Conservation (phyloP, 2,797 vertebrate genomes). For the Lepidocolaptes lacrymiger region DNA sequence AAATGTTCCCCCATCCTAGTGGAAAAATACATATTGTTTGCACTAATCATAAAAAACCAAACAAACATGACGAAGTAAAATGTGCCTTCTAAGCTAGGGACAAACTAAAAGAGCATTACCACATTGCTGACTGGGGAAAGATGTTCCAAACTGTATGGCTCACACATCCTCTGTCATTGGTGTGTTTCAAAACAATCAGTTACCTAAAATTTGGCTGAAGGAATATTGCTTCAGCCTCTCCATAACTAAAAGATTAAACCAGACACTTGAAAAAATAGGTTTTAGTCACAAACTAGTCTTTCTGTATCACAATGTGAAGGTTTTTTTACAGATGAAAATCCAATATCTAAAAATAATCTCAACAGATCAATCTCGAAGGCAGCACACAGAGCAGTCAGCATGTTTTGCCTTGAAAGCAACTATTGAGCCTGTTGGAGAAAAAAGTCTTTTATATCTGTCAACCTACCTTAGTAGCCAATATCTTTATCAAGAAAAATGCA, state of each 20-base stretch:
- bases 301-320: background rate
- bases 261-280: background rate
- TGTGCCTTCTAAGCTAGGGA: background rate
- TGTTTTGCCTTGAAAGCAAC: background rate
- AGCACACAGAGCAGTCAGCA: background rate
- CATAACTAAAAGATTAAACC: background rate
- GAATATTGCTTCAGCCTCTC: background rate
- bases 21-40: background rate
- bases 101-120: background rate
- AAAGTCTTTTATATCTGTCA: background rate
- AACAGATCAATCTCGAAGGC: background rate
- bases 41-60: background rate
- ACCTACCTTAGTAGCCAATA: background rate
- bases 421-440: background rate
- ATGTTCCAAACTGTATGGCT: background rate
- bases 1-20: fast-evolving
- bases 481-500: background rate
- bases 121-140: background rate
- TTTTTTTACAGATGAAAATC: background rate
- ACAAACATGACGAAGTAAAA: background rate
- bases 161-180: background rate
- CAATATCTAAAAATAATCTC: background rate
- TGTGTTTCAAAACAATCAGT: background rate
- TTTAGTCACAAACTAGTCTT: background rate
- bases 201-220: background rate